phyloP scores from a whole-genome alignment of 2,888 invertebrate genomes.

The Hypsopygia costalis region DNA sequence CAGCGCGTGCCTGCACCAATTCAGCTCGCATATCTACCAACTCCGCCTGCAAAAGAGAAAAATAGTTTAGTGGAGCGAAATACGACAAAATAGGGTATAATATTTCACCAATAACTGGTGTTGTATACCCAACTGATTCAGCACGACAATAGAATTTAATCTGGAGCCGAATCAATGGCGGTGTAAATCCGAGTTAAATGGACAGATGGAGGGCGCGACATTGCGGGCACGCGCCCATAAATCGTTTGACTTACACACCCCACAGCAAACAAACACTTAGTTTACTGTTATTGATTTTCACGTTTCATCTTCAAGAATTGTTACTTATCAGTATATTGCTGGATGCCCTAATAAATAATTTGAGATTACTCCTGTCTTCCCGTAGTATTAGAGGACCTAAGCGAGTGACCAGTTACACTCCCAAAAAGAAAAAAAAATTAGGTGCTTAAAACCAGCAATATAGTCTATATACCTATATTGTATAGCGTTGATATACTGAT shows the following conservation, averaged over 20 bases:
- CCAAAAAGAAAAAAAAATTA: too few relatives aligned
- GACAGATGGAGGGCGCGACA: slow-evolving; percentile 37
- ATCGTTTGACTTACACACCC: slow-evolving; percentile 47
- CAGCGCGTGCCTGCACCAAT: slow-evolving; percentile 84
- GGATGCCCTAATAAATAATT: too few relatives aligned
- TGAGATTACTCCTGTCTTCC: too few relatives aligned
- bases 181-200: slow-evolving; percentile 63
- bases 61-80: neutral
- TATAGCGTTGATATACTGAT: too few relatives aligned
- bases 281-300: slow-evolving; percentile 5
- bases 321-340: too few relatives aligned
- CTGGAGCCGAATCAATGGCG: slow-evolving; percentile 46
- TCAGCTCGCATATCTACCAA: slow-evolving; percentile 87
- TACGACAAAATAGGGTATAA: neutral
- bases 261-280: neutral
- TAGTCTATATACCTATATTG: too few relatives aligned
- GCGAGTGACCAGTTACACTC: too few relatives aligned
- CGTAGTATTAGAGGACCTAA: too few relatives aligned
- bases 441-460: too few relatives aligned
- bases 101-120: slow-evolving; percentile 24
- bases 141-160: slow-evolving; percentile 57
- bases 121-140: slow-evolving; percentile 50
- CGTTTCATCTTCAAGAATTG: slow-evolving; percentile 1
- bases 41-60: slow-evolving; percentile 83
- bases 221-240: slow-evolving; percentile 46